Evolutionary conservation across 2,797 vertebrate genomes (phyloP).

Genomic region (Microtus agrestis): DNA sequence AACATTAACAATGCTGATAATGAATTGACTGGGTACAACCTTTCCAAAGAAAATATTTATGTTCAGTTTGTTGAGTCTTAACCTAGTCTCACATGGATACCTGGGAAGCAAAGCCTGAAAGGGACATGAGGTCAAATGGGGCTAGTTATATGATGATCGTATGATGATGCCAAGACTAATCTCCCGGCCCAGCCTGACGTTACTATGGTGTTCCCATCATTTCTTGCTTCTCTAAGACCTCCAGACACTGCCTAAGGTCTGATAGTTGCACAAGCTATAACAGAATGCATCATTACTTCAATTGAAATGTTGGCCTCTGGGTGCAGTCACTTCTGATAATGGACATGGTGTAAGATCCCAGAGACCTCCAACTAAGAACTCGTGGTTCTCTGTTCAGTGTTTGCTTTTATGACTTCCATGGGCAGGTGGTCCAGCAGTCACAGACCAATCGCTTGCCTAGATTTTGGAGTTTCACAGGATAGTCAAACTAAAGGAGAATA

Average conservation of each 20-base stretch:
- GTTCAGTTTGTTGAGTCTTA: conserved; percentile 78
- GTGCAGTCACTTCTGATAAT: conserved; percentile 58
- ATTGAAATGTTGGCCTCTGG: conserved; percentile 74
- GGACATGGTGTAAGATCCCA: conserved; percentile 12
- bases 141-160: neutral
- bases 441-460: neutral
- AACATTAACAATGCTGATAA: neutral
- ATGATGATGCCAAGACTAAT: neutral
- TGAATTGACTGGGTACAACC: neutral
- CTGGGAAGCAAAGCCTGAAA: conserved; percentile 63
- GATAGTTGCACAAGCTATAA: conserved; percentile 59
- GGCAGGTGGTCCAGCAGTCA: neutral
- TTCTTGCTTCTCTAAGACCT: neutral
- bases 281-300: conserved; percentile 80
- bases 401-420: neutral
- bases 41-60: conserved; percentile 32
- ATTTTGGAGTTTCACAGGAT: neutral
- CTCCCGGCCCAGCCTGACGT: conserved; percentile 49
- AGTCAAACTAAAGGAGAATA: neutral
- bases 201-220: conserved; percentile 10
- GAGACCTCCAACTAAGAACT: neutral
- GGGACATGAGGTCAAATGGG: conserved; percentile 55
- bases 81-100: neutral
- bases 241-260: conserved; percentile 32
- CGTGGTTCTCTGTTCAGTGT: neutral